Evolutionary conservation across 53 echinoderm and acorn worm species (phyloP), one percentile per base, ranked within the genome.

Genomic region (Holothuria leucospilota): DNA sequence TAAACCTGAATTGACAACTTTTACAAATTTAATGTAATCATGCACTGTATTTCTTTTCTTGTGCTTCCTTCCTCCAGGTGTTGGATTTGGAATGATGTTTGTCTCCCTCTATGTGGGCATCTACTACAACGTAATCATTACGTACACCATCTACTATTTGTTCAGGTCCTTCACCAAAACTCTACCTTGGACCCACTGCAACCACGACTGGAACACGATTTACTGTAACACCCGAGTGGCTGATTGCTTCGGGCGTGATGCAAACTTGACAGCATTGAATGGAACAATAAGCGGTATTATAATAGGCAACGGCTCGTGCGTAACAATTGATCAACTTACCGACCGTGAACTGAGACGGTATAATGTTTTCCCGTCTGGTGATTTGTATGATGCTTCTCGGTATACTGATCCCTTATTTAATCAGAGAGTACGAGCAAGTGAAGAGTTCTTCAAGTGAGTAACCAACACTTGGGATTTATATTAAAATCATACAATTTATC

Each of bases 71-170:
- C 26, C 15, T 86, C 5, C 77, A 96, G 96, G 96, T 52, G 85
- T 96, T 69, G 96, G 96, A 6, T 91, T 90, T 84, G 96, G 96
- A 21, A 93, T 93, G 93, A 84, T 96, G 79, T 39, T 90, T 15
- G 90, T 93, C 34, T 91, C 91, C 5, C 72, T 73, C 62, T 96
- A 91, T 65, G 93, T 96, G 30, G 93, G 93, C 21, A 96, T 93
- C 89, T 91, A 87, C 86, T 96, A 96, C 87, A 93, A 91, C 51
- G 91, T 91, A 2, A 93, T 96, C 84, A 96, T 96, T 84, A 96
- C 87, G 61, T 96, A 96, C 90, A 90, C 93, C 49, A 86, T 93
- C 75, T 93, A 91, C 81, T 96, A 91, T 78, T 63, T 96, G 49
- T 91, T 96, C 56, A 85, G 92, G 3, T 96, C 96, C 2, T 89